These are phyloP conservation scores for Melanocharis versteri DNA, from an alignment of 2,113 vertebrate genomes.

Conservation along the genomic window DNA sequence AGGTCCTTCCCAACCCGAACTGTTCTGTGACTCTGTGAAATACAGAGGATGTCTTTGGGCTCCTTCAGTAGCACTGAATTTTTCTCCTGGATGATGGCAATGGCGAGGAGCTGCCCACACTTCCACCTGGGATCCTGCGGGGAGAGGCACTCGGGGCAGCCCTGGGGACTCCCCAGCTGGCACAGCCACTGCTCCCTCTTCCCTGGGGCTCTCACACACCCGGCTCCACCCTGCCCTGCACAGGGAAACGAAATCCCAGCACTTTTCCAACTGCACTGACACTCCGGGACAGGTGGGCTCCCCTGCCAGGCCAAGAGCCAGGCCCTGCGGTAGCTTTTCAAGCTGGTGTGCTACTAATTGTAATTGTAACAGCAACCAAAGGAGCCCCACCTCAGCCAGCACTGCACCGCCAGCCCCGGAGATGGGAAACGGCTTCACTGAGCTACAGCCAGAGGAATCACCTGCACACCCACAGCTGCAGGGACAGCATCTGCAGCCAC, in stretches of 20 bases:
- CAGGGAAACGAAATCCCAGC: neutral
- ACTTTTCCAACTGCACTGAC: accelerated
- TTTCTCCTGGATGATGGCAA: accelerated
- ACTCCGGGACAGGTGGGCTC: neutral
- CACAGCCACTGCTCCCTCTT: neutral
- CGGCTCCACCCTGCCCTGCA: neutral
- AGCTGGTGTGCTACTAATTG: accelerated
- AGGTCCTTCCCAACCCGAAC: neutral
- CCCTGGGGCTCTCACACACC: accelerated
- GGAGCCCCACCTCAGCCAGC: neutral
- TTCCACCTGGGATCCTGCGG: accelerated
- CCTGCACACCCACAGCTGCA: neutral
- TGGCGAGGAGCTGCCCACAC: neutral
- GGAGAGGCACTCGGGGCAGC: neutral
- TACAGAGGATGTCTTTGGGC: accelerated
- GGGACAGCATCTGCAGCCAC: accelerated
- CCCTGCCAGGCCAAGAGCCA: neutral
- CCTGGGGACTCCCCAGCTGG: neutral
- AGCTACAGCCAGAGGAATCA: neutral
- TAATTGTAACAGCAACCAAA: accelerated
- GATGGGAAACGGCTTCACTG: accelerated
- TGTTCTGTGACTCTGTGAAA: accelerated
- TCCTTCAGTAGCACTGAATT: neutral
- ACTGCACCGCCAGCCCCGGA: accelerated
- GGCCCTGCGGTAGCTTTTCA: neutral